Conservation (phyloP, 2,888 invertebrate species). For the Laspeyria flexula region DNA sequence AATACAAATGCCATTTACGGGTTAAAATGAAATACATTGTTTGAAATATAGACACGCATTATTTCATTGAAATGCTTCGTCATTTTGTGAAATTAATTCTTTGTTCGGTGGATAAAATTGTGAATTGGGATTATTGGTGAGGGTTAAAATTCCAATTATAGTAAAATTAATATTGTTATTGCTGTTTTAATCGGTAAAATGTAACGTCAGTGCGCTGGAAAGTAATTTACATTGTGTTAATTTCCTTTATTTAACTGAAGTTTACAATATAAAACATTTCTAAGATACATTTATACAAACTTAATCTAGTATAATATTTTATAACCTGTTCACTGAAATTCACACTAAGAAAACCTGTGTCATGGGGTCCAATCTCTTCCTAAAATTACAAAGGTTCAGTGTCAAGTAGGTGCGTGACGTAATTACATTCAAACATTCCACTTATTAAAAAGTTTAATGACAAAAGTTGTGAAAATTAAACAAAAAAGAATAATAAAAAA, state of each 20-base stretch:
- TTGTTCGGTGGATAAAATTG: slow-evolving; percentile 22
- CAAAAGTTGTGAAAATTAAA: no score
- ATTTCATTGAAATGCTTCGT: slow-evolving; percentile 25
- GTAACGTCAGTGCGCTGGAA: not conserved
- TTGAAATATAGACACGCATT: slow-evolving; percentile 31
- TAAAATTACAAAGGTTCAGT: no score
- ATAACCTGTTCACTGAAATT: no score
- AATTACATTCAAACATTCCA: no score
- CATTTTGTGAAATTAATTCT: slow-evolving; percentile 29
- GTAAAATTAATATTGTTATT: not conserved
- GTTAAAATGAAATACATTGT: slow-evolving; percentile 50
- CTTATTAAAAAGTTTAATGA: no score
- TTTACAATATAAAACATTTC: no score
- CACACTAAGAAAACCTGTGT: no score
- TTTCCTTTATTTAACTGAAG: not conserved
- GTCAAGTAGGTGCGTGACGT: no score
- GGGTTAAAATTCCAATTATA: slow-evolving; percentile 1
- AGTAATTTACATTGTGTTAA: not conserved
- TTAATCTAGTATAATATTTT: no score
- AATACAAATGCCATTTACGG: slow-evolving; percentile 43
- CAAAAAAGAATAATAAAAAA: no score
- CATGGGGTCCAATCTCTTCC: no score
- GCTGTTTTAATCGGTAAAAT: not conserved
- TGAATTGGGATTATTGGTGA: slow-evolving; percentile 10
- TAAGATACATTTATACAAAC: no score